These are phyloP conservation scores for Triplophysa siluroides DNA, from an alignment of 2,113 vertebrate species.

Conservation along the genomic window DNA sequence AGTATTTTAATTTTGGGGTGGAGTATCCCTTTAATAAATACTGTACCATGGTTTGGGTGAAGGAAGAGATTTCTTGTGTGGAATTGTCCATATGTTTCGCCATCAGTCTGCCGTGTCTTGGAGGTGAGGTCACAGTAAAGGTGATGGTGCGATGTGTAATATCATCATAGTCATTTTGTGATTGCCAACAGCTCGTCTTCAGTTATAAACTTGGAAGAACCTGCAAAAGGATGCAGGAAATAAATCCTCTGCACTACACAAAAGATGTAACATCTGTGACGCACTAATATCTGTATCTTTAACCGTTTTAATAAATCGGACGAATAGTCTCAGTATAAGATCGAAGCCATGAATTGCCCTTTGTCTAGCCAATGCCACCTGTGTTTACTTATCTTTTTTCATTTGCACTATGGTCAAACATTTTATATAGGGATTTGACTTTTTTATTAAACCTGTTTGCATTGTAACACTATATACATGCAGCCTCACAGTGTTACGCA, in stretches of 20 bases:
- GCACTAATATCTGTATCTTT: neutral
- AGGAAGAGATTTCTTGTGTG: slow-evolving; percentile 73
- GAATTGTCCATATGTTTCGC: slow-evolving; percentile 67
- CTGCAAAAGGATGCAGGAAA: slow-evolving; percentile 57
- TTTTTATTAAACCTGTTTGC: too few relatives aligned
- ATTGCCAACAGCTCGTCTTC: slow-evolving; percentile 76
- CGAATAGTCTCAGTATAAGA: neutral
- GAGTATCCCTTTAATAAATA: too few relatives aligned
- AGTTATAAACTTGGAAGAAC: slow-evolving; percentile 78
- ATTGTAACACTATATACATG: too few relatives aligned
- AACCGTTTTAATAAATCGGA: neutral
- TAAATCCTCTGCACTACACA: neutral
- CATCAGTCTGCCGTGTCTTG: slow-evolving; percentile 79
- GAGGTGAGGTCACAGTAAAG: slow-evolving; percentile 72
- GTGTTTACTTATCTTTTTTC: too few relatives aligned
- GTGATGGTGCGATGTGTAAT: slow-evolving; percentile 76
- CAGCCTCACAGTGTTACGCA: too few relatives aligned
- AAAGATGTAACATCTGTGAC: neutral
- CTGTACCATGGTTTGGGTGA: slow-evolving; percentile 85
- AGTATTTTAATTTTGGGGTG: too few relatives aligned
- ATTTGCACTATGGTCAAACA: too few relatives aligned
- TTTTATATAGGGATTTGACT: too few relatives aligned
- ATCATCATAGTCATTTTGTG: slow-evolving; percentile 74
- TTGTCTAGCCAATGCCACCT: too few relatives aligned
- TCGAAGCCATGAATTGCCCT: too few relatives aligned